Conservation (phyloP, 2,797 vertebrate species). For the Poeciliopsis paucimaculata region DNA sequence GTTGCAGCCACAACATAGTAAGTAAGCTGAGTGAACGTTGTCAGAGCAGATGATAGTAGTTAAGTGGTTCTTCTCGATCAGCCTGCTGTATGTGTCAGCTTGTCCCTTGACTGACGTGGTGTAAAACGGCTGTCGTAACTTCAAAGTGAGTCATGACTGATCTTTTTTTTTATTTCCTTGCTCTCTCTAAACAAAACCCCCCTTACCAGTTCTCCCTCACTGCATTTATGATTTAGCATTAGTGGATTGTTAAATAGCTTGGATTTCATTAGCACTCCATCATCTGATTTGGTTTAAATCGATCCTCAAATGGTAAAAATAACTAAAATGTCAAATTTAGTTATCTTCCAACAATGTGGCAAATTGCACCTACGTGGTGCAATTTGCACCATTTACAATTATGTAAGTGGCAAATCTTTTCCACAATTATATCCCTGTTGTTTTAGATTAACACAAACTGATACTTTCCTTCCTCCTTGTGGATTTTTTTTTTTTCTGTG, state of each 20-base stretch:
- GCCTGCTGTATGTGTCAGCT: constrained; percentile 38
- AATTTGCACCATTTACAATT: not conserved
- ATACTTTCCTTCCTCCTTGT: constrained; percentile 18
- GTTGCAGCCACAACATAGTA: constrained; percentile 53
- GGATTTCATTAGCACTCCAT: constrained; percentile 8
- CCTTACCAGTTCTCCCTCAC: not conserved
- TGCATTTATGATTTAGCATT: constrained; percentile 3
- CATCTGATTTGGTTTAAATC: constrained; percentile 12
- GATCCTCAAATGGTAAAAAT: not conserved
- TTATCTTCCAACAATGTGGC: not conserved
- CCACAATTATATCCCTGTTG: not conserved
- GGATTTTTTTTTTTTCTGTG: not conserved
- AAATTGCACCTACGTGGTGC: not conserved
- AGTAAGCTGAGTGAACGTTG: constrained; percentile 42
- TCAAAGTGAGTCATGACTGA: constrained; percentile 58
- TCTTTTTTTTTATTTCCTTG: constrained; percentile 19
- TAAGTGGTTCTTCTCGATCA: constrained; percentile 27
- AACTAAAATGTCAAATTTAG: not conserved
- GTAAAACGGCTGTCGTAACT: constrained; percentile 52
- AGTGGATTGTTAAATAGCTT: constrained; percentile 3
- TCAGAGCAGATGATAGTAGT: constrained; percentile 23
- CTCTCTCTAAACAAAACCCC: constrained; percentile 1
- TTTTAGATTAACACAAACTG: not conserved
- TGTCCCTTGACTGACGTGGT: constrained; percentile 37
- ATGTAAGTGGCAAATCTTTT: not conserved